A percentile compares a stretch with the other conserved stretches of the same genome.
phyloP scores from a whole-genome alignment of 2,797 vertebrate species.

The Periophthalmus magnuspinnatus region DNA sequence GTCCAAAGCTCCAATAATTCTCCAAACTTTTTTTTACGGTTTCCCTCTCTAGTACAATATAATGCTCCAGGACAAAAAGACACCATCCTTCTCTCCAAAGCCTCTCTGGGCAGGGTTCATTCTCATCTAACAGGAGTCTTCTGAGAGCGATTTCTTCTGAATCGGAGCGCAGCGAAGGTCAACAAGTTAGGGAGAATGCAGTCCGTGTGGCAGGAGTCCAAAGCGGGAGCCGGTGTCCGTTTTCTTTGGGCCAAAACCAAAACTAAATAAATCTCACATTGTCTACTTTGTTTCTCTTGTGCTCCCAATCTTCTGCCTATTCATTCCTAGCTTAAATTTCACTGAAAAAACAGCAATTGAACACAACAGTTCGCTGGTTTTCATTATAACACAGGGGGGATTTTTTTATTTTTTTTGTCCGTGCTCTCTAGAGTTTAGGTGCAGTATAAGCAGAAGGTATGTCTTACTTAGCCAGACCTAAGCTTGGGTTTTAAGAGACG shows the following conservation, averaged over 20 bases:
- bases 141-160: conserved; percentile 6
- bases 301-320: conserved; percentile 17
- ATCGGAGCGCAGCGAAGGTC: conserved; percentile 3
- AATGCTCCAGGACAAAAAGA: conserved; percentile 1
- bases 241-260: conserved; percentile 41
- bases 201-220: conserved; percentile 28
- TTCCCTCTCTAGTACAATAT: neutral
- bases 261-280: conserved; percentile 36
- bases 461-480: conserved; percentile 46
- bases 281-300: conserved; percentile 10
- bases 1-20: neutral
- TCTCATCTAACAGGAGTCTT: conserved; percentile 5
- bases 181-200: conserved; percentile 9
- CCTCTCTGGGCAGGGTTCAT: conserved; percentile 4
- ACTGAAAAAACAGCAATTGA: conserved; percentile 36
- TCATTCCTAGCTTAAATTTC: conserved; percentile 49
- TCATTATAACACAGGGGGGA: conserved; percentile 50
- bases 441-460: conserved; percentile 39
- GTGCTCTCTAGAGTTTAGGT: conserved; percentile 31
- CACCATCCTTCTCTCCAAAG: neutral
- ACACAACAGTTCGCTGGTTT: conserved; percentile 37
- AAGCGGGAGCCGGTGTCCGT: conserved; percentile 32
- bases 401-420: conserved; percentile 38
- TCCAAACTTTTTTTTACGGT: neutral
- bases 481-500: conserved; percentile 35